Evolutionary conservation across 2,797 vertebrate species (phyloP).

Genomic region (Tragopan temminckii): DNA sequence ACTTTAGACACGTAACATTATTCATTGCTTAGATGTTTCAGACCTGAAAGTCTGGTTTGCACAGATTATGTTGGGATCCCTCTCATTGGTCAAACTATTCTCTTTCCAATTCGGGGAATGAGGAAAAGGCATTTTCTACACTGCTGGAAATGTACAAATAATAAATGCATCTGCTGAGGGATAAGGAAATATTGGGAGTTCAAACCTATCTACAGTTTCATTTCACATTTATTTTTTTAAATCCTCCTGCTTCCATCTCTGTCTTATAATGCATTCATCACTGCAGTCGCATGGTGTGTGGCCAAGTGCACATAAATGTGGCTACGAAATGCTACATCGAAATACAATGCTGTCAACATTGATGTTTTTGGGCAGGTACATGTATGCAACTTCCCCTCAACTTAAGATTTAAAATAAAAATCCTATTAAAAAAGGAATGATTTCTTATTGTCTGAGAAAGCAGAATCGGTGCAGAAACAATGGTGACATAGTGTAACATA

Average conservation of each 20-base stretch:
- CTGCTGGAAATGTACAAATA: slow-evolving; percentile 28
- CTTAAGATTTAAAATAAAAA: background rate
- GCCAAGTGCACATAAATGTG: slow-evolving; percentile 11
- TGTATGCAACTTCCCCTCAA: background rate
- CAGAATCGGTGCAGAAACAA: background rate
- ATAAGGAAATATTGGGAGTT: slow-evolving; percentile 33
- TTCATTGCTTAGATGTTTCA: background rate
- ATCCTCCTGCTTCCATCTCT: slow-evolving; percentile 21
- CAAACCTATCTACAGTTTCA: slow-evolving; percentile 20
- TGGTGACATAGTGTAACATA: background rate
- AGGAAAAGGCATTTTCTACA: slow-evolving; percentile 16
- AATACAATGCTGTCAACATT: background rate
- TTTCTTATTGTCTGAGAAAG: background rate
- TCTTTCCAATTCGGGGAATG: background rate
- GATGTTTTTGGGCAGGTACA: background rate
- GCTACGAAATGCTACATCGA: background rate
- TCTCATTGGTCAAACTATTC: background rate
- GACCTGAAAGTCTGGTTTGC: background rate
- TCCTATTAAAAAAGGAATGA: background rate
- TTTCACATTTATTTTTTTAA: slow-evolving; percentile 47
- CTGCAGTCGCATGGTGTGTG: accelerated
- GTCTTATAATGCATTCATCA: background rate
- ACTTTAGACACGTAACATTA: background rate
- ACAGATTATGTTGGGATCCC: background rate
- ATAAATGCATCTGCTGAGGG: slow-evolving; percentile 19